Evolutionary conservation across 1,140 invertebrate species (phyloP).

Genomic region (Drosophila chauvacae): DNA sequence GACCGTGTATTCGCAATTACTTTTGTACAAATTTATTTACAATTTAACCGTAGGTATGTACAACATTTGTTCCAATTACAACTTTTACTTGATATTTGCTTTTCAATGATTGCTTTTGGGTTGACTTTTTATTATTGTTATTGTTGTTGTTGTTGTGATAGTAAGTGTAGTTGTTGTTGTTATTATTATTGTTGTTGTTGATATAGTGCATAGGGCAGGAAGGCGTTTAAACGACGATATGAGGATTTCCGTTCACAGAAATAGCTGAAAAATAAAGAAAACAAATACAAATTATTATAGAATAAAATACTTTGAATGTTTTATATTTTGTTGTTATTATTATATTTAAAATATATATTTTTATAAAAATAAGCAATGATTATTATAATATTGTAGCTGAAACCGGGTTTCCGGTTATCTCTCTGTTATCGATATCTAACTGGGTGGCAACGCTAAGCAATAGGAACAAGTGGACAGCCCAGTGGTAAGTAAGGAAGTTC

Average conservation of each 20-base stretch:
- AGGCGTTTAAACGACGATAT: slow-evolving; percentile 42
- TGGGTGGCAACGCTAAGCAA: background rate
- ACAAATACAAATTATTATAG: no score
- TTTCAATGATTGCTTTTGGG: slow-evolving; percentile 37
- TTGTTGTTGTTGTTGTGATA: background rate
- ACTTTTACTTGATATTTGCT: slow-evolving; percentile 20
- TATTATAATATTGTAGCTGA: no score
- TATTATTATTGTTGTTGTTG: slow-evolving; percentile 1
- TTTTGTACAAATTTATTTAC: slow-evolving; percentile 26
- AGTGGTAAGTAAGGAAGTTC: background rate
- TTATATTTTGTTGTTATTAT: no score
- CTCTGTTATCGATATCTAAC: background rate
- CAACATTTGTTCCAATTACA: slow-evolving; percentile 32
- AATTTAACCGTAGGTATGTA: slow-evolving; percentile 38
- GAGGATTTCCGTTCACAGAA: slow-evolving; percentile 25
- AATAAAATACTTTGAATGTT: background rate
- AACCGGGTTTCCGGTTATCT: background rate
- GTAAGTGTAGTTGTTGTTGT: slow-evolving; percentile 10
- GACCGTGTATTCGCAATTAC: slow-evolving; percentile 4
- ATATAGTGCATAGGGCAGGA: slow-evolving; percentile 49
- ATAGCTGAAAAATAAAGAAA: slow-evolving; percentile 14
- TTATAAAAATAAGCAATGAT: no score
- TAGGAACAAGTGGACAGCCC: background rate
- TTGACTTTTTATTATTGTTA: slow-evolving; percentile 10
- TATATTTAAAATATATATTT: background rate